Base-by-base conservation (phyloP, 1,140 invertebrate genomes). In the Fopius arisanus region DNA sequence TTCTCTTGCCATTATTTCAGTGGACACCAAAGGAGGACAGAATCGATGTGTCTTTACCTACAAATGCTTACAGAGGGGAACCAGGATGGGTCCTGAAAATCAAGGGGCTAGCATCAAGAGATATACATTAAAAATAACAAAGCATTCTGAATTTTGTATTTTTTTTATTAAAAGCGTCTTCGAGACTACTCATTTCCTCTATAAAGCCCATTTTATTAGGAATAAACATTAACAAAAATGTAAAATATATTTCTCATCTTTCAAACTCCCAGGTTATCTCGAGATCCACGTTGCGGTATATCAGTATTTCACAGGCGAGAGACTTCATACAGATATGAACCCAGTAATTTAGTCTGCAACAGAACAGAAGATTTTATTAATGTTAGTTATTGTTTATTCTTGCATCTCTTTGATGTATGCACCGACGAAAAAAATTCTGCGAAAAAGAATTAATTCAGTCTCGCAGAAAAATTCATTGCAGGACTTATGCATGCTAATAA, bases 291-390 rank as follows among this genome's bases (percentile, higher is more conserved):
- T 59, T 28, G 26, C 26, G 26, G 54, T 59, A 59, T 6, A 6
- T 59, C 23, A 40, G 19, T 0, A 6, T 65, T 21, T 81, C 77
- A 81, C 14, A 93, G 83, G 79, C 92, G 91, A 37, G 91, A 90
- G 16, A 96, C 90, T 90, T 97, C 95, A 79, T 93, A 92, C 16
- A 96, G 84, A 84, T 97, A 97, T 23, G 95, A 93, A 21, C 93
- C 95, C 75, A 97, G 89, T 41, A 96, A 83, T 89, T 97, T 96
- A 3, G 94, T 94, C 95, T 96, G 89, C 74, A 92, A 93, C 80
- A 79, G 86, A 84, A 84, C 7, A 48, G 2, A n/a, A 48, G 16
- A 19, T n/a, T 48, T 2, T 12, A 48, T 48, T 16, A 48, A 48
- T 48, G 5, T 37, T 37, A 12, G 33, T n/a, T n/a, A n/a, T n/a